Conservation (phyloP, 2,888 invertebrate genomes). For the Hipparchia semele region DNA sequence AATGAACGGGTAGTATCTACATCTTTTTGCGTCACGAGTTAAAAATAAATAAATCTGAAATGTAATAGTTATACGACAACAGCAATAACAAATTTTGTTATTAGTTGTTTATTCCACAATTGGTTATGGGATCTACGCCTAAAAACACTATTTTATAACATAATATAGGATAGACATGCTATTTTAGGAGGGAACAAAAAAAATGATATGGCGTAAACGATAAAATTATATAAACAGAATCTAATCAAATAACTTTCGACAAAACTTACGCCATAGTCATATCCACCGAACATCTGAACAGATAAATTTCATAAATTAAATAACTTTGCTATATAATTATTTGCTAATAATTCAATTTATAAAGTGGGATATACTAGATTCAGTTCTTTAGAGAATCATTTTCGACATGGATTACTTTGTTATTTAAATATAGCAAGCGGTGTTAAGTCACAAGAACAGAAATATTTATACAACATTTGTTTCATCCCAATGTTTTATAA, state of each 20-base stretch:
- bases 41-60: no score
- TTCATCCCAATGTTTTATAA: no score
- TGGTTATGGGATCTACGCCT: not conserved
- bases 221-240: conserved; percentile 41
- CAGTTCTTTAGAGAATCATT: no score
- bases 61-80: no score
- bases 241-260: conserved; percentile 52
- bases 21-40: no score
- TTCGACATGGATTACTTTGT: no score
- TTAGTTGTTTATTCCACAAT: not conserved
- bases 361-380: not conserved
- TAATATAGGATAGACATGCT: conserved; percentile 13
- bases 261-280: conserved; percentile 81
- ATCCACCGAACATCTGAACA: conserved; percentile 83
- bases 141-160: not conserved
- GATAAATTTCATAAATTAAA: conserved; percentile 47
- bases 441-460: no score
- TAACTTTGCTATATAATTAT: not conserved
- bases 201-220: conserved; percentile 50
- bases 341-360: no score
- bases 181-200: conserved; percentile 15
- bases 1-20: no score
- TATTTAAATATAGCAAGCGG: no score
- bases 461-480: no score
- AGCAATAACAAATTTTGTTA: no score